phyloP scores from a whole-genome alignment of 2,888 invertebrate genomes.

The Hemithea aestivaria region DNA sequence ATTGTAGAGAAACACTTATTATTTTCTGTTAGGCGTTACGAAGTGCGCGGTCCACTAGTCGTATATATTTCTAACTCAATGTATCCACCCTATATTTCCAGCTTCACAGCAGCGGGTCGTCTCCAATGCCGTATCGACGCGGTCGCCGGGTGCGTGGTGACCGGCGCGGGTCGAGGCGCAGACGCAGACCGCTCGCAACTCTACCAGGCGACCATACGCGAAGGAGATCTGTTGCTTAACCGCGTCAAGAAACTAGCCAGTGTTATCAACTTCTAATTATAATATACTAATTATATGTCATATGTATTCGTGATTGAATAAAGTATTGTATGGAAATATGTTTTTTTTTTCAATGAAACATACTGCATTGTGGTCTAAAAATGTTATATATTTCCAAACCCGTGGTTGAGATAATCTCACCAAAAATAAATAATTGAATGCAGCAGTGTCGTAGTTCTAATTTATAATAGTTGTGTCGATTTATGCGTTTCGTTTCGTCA shows the following conservation, averaged over 20 bases:
- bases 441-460: not conserved
- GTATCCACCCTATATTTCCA: slow-evolving; percentile 40
- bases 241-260: slow-evolving; percentile 98
- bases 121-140: slow-evolving; percentile 99
- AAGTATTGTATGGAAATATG: slow-evolving; percentile 17
- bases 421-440: not conserved
- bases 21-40: no score
- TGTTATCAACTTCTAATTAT: slow-evolving; percentile 96
- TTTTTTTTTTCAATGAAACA: no score
- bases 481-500: no score
- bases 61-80: no score
- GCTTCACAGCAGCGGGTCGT: slow-evolving; percentile 98
- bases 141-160: slow-evolving; percentile 97
- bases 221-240: slow-evolving; percentile 98
- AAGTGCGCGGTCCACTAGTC: no score
- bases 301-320: slow-evolving; percentile 20
- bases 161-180: slow-evolving; percentile 78
- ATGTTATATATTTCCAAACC: no score
- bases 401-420: no score
- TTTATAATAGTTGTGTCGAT: not conserved
- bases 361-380: no score
- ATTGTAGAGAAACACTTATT: no score
- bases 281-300: slow-evolving; percentile 3
- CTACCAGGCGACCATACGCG: slow-evolving; percentile 98
- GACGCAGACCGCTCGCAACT: slow-evolving; percentile 80